Evolutionary conservation across 2,797 vertebrate species (phyloP), one percentile per base, ranked within the genome.

Genomic region (Darevskia mixta): DNA sequence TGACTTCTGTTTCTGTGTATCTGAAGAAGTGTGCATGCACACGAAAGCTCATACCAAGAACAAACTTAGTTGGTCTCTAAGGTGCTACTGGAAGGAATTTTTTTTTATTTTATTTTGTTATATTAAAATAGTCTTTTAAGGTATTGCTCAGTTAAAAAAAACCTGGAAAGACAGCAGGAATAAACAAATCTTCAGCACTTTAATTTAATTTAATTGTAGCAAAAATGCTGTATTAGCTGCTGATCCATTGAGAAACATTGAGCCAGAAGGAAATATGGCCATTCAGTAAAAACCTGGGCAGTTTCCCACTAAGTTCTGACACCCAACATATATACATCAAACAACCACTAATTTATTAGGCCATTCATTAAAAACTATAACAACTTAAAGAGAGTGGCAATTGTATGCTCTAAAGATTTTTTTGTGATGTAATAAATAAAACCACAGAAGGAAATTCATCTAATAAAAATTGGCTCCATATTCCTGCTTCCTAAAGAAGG

Each of bases 91-190:
- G n/a, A n/a, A n/a, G n/a, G n/a, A n/a, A n/a, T n/a, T n/a, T n/a
- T n/a, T n/a, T n/a, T n/a, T n/a, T n/a, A n/a, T n/a, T n/a, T n/a
- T n/a, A n/a, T n/a, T n/a, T n/a, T n/a, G n/a, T n/a, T 88, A 66
- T 95, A 97, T 97, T 96, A 96, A 95, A 93, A 94, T 87, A 90
- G 78, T 83, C 92, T 95, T 96, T 95, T 94, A 95, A 96, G 89
- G 83, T 92, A 96, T 93, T 90, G 95, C 88, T 93, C 92, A 95
- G 94, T 97, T 93, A 83, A 94, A 96, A 94, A 94, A 94, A 95
- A 17, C 38, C 84, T 92, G 94, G n/a, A n/a, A n/a, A n/a, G n/a
- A 95, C 92, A 90, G 87, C 94, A 94, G 85, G 83, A 91, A 88
- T 90, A 96, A 96, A 92, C 91, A 96, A 96, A 95, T 95, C 95